A percentile compares a stretch with the other conserved stretches of the same genome.
phyloP scores from a whole-genome alignment of 2,113 vertebrate genomes.

The Marmota monax region DNA sequence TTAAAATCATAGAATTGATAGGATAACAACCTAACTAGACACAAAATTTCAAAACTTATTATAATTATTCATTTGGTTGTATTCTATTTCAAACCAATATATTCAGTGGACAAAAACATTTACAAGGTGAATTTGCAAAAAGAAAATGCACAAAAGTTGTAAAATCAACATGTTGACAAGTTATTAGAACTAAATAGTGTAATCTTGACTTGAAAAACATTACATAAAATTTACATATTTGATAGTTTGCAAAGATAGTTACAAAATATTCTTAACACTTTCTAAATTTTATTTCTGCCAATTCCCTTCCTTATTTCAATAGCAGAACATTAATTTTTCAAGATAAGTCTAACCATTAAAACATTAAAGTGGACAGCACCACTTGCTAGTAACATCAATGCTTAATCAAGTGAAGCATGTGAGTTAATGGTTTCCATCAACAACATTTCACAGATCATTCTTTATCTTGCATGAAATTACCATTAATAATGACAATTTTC shows the following conservation, averaged over 20 bases:
- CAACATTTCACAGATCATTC: neutral
- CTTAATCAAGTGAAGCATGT: neutral
- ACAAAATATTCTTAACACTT: neutral
- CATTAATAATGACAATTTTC: neutral
- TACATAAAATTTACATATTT: neutral
- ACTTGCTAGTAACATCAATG: neutral
- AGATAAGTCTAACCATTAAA: neutral
- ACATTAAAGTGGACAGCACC: neutral
- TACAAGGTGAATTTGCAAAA: neutral
- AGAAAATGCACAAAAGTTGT: neutral
- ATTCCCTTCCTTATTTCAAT: neutral
- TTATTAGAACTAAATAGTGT: neutral
- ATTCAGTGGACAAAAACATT: neutral
- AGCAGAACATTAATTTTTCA: neutral
- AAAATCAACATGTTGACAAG: neutral
- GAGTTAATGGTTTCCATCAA: neutral
- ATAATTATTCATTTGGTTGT: neutral
- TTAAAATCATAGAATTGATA: neutral
- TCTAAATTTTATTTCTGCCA: neutral
- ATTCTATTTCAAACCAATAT: neutral
- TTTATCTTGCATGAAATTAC: neutral
- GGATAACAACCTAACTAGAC: neutral
- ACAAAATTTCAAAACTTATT: neutral
- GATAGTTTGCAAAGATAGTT: neutral
- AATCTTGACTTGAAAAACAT: conserved; percentile 21